phyloP scores from a whole-genome alignment of 2,797 vertebrate species.

The Psittacula derbiana region DNA sequence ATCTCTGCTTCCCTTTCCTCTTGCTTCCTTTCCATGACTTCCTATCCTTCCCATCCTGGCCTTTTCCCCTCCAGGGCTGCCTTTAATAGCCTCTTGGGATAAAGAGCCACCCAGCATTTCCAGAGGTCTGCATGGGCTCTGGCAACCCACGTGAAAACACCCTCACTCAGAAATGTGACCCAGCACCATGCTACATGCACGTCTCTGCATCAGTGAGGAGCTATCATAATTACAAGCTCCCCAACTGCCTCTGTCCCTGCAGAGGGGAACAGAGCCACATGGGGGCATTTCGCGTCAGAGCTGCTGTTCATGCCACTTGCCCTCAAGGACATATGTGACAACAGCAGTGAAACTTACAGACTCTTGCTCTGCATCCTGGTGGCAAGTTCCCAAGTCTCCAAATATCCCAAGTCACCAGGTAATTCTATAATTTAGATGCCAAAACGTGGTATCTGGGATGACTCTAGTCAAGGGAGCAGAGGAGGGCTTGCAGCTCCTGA shows the following conservation, averaged over 20 bases:
- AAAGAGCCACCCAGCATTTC: not conserved
- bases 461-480: not conserved
- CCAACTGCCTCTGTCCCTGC: fast-evolving
- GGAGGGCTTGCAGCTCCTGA: not conserved
- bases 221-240: not conserved
- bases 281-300: not conserved
- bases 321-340: not conserved
- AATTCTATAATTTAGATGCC: not conserved
- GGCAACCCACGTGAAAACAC: not conserved
- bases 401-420: not conserved
- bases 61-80: not conserved
- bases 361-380: not conserved
- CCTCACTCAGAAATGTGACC: not conserved
- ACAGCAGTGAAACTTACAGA: not conserved
- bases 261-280: not conserved
- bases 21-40: not conserved
- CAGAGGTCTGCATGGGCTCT: not conserved
- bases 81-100: not conserved
- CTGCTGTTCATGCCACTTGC: not conserved
- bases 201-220: not conserved
- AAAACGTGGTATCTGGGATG: not conserved
- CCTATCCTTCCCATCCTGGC: not conserved
- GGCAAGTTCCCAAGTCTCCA: not conserved
- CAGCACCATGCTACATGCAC: fast-evolving
- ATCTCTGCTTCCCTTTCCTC: not conserved